Percentiles rank a stretch among this genome's conserved stretches.
These are phyloP conservation scores for Orchestia grillus DNA, from an alignment of 1,140 invertebrate species.

Conservation along the genomic window DNA sequence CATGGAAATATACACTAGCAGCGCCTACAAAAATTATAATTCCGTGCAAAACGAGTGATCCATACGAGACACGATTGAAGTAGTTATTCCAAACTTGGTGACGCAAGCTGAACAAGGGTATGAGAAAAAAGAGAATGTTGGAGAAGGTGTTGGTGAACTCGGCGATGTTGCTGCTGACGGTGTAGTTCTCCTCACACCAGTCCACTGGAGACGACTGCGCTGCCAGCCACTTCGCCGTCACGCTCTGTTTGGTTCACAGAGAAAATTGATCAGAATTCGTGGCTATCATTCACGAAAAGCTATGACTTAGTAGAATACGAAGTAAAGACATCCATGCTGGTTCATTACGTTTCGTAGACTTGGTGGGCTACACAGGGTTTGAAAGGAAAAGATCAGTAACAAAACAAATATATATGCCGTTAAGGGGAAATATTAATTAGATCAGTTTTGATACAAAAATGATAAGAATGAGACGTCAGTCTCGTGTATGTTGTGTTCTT, in stretches of 20 bases:
- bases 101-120: constrained; percentile 78
- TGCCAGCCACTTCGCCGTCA: constrained; percentile 71
- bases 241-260: constrained; percentile 1
- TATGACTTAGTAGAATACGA: not conserved
- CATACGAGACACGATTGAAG: constrained; percentile 77
- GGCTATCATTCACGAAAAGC: not conserved
- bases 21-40: constrained; percentile 78
- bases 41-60: constrained; percentile 84
- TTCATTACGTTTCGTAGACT: not conserved
- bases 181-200: constrained; percentile 89
- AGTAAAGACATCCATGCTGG: not conserved
- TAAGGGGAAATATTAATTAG: no score
- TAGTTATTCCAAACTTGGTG: constrained; percentile 84
- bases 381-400: not conserved
- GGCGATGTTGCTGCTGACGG: constrained; percentile 81
- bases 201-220: constrained; percentile 86
- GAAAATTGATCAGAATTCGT: not conserved
- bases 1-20: constrained; percentile 86
- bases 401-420: not conserved
- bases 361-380: not conserved
- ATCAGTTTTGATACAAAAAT: no score
- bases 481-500: no score
- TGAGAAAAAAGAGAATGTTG: constrained; percentile 82
- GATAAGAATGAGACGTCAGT: no score
- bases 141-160: constrained; percentile 88